Base-by-base conservation (phyloP, 2,888 invertebrate species). In the Rhogogaster chlorosoma region DNA sequence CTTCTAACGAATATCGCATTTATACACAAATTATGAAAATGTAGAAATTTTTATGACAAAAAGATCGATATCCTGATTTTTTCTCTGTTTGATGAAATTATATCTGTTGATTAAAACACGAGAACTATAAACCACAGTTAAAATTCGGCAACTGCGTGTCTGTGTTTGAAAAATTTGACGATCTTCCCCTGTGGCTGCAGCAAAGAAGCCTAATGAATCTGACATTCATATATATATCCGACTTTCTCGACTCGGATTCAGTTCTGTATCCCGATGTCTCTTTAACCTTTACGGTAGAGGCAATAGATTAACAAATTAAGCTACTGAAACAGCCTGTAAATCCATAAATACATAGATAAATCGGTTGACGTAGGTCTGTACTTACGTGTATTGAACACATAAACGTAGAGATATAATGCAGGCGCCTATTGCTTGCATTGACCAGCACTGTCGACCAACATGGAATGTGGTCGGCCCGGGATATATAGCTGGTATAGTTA, bases 401-500 rank as follows among this genome's bases (percentile, higher is more conserved):
- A 53, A 49, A 77, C 49, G 45, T 49, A 22, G n/a, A 22, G 75
- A 53, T 53, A 78, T 45, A 77, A 73, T 73, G 77, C 49, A 77
- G 61, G 57, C 61, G 61, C 61, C 80, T 57, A 61, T 61, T 61
- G 36, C 38, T 61, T 61, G 36, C 26, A 80, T 61, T 61, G 32
- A 80, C 61, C 61, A 80, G 80, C 18, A 53, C 77, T 77, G 49
- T 77, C 61, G 64, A 80, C 61, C 61, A 61, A 92, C 90, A 89
- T 91, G 93, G 93, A 93, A 93, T 93, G 93, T 91, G 92, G 92
- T 92, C 92, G 90, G 92, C 86, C 86, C 88, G 87, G 87, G 85
- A 87, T 86, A 87, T 86, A 86, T 64, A 70, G 83, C 70, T 70
- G 83, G 67, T 70, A 83, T 83, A 83, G 83, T 83, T 80, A 36